These are phyloP conservation scores for Mus spretus DNA, from an alignment of 2,797 vertebrate species.

Conservation along the genomic window DNA sequence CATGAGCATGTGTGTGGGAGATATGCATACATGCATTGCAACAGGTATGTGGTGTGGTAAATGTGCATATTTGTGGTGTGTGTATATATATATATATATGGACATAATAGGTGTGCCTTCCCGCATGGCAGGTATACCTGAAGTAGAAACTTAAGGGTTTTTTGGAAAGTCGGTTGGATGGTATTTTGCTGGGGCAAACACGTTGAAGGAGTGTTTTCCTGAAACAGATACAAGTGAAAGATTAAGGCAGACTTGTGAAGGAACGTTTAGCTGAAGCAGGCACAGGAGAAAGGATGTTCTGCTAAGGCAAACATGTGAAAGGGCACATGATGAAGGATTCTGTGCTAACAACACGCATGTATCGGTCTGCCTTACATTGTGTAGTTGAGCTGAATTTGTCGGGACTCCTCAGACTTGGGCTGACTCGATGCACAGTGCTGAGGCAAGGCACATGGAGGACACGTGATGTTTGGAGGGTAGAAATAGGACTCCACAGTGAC, in stretches of 20 bases:
- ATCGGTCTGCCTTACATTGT: not conserved
- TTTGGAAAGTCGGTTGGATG: not conserved
- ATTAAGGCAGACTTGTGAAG: not conserved
- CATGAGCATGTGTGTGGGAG: not conserved
- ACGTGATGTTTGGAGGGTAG: not conserved
- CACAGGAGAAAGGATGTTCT: not conserved
- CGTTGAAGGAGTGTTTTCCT: not conserved
- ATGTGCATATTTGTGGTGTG: not conserved
- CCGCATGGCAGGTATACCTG: not conserved
- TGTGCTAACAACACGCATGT: not conserved
- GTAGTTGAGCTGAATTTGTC: not conserved
- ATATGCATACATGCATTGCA: not conserved
- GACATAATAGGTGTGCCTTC: not conserved
- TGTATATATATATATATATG: not conserved
- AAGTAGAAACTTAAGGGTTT: not conserved
- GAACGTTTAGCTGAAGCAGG: not conserved
- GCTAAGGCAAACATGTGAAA: not conserved
- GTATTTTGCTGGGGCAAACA: not conserved
- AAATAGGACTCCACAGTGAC: not conserved
- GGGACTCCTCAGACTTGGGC: not conserved
- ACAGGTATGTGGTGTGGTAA: not conserved
- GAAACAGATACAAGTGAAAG: not conserved
- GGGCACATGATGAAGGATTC: not conserved
- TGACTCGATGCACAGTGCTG: not conserved
- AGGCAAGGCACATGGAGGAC: not conserved